phyloP scores from a whole-genome alignment of 2,888 invertebrate species.

The Vanessa cardui region DNA sequence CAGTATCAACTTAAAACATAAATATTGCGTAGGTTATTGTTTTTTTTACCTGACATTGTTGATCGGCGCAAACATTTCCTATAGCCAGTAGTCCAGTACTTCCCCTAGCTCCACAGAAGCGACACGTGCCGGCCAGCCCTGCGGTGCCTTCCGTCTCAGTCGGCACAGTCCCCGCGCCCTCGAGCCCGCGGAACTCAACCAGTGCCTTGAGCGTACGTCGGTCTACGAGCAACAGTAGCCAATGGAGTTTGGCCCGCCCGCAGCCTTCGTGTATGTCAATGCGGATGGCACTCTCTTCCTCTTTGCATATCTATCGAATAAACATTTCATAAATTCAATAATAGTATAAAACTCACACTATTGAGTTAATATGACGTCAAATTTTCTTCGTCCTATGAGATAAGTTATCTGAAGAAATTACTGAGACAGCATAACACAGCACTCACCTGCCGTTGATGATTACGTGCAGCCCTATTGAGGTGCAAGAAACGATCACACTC shows the following conservation, averaged over 20 bases:
- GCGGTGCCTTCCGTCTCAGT: constrained; percentile 51
- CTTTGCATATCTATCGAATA: constrained; percentile 90
- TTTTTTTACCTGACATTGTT: constrained; percentile 91
- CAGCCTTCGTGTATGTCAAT: constrained; percentile 99
- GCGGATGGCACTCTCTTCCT: constrained; percentile 97
- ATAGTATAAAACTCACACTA: too few species aligned
- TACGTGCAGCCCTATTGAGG: constrained; percentile 92
- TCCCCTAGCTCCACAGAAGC: constrained; percentile 95
- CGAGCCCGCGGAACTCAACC: constrained; percentile 92
- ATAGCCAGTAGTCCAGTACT: constrained; percentile 93
- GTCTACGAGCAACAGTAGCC: constrained; percentile 96
- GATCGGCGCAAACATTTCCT: constrained; percentile 96
- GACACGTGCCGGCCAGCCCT: constrained; percentile 88
- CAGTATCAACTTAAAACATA: too few species aligned
- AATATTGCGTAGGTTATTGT: too few species aligned
- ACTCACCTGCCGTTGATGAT: constrained; percentile 91
- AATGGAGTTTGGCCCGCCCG: constrained; percentile 97
- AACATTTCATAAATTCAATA: too few species aligned
- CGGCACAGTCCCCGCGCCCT: constrained; percentile 57
- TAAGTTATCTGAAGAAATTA: too few species aligned
- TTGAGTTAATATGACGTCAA: too few species aligned
- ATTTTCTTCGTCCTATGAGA: too few species aligned
- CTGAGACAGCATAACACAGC: too few species aligned
- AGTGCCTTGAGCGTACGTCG: constrained; percentile 95
- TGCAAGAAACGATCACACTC: constrained; percentile 98